Conservation (phyloP, 2,113 vertebrate species). For the Salminus brasiliensis region DNA sequence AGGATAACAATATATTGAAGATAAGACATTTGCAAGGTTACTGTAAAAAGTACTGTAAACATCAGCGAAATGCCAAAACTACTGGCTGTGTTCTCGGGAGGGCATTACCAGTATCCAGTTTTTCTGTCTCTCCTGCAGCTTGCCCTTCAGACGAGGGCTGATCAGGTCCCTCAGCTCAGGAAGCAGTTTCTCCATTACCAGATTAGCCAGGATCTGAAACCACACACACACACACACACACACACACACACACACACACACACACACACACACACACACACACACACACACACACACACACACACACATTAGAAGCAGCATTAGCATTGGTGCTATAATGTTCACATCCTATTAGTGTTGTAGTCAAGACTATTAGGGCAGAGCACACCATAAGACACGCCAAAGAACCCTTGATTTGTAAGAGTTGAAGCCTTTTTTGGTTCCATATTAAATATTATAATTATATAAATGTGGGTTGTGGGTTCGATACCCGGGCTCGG, state of each 20-base stretch:
- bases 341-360: too few relatives aligned
- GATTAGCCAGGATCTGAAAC: conserved; percentile 87
- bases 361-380: too few relatives aligned
- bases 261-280: conserved; percentile 1
- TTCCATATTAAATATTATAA: too few relatives aligned
- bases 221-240: conserved; percentile 4
- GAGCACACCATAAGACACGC: too few relatives aligned
- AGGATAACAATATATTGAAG: too few relatives aligned
- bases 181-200: conserved; percentile 92
- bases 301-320: too few relatives aligned
- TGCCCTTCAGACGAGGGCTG: conserved; percentile 86
- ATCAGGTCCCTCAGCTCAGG: conserved; percentile 85
- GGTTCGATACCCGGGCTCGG: too few relatives aligned
- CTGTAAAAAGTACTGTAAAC: background rate
- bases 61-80: background rate
- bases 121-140: conserved; percentile 85
- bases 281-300: conserved; percentile 12
- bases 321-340: too few relatives aligned
- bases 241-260: conserved; percentile 12
- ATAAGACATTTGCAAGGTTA: too few relatives aligned
- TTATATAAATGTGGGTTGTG: too few relatives aligned
- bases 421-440: too few relatives aligned
- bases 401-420: too few relatives aligned
- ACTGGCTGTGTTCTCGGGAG: background rate
- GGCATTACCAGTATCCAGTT: conserved; percentile 88